Conservation (phyloP, 2,113 vertebrate species). For the Hyperopisus bebe region DNA sequence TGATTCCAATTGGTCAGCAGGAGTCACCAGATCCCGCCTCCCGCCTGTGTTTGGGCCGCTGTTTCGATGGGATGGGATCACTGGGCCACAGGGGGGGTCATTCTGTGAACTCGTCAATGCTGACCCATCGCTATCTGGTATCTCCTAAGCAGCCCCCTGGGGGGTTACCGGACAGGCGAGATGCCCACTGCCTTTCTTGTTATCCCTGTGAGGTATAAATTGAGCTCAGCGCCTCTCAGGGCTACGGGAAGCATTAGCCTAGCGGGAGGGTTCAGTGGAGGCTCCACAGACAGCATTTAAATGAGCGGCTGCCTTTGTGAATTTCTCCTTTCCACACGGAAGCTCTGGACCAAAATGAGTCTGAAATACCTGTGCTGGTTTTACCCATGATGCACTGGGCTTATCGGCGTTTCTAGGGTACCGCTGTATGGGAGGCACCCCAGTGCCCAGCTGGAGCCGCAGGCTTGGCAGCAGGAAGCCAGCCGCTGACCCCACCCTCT, state of each 20-base stretch:
- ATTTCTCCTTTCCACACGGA: neutral
- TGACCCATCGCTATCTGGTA: neutral
- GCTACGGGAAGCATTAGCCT: neutral
- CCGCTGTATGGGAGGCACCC: neutral
- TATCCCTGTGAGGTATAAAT: neutral
- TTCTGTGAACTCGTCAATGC: neutral
- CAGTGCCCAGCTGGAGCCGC: neutral
- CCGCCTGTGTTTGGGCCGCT: neutral
- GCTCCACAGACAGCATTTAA: neutral
- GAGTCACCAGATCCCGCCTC: neutral
- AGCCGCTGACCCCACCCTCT: neutral
- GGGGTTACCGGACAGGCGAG: neutral
- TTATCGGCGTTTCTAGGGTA: neutral
- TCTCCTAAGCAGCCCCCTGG: neutral
- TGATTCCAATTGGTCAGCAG: neutral
- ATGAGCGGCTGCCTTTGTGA: neutral
- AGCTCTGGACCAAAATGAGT: neutral
- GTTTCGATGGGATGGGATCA: neutral
- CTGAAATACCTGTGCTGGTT: neutral
- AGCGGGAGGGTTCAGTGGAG: neutral
- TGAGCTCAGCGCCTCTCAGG: neutral
- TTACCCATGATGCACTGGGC: neutral
- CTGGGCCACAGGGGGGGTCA: neutral
- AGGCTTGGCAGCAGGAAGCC: neutral
- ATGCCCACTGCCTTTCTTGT: neutral